Evolutionary conservation across 1,140 invertebrate genomes (phyloP).

Genomic region (Drosophila arizonae): DNA sequence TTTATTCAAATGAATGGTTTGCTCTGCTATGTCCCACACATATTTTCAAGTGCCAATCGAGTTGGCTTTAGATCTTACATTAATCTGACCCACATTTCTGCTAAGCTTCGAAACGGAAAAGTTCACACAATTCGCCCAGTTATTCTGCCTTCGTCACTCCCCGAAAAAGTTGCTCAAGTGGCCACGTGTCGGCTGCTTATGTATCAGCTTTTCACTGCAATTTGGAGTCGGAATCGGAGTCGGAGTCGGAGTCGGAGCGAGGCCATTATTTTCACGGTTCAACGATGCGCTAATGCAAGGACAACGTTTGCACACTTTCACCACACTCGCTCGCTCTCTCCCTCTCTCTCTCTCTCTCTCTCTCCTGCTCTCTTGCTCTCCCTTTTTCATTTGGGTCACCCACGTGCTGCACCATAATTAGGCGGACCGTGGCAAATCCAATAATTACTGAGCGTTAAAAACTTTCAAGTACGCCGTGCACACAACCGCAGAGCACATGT

Average conservation of each 20-base stretch:
- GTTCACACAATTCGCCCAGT: neutral
- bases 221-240: neutral
- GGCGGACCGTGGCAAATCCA: conserved; percentile 56
- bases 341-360: neutral
- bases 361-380: neutral
- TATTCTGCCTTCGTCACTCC: neutral
- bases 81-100: neutral
- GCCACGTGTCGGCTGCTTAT: conserved; percentile 8
- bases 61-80: too few relatives aligned
- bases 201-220: conserved; percentile 22
- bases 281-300: conserved; percentile 46
- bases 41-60: neutral
- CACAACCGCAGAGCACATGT: conserved; percentile 67
- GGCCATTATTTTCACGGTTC: conserved; percentile 58
- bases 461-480: conserved; percentile 56
- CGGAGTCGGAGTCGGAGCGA: conserved; percentile 13
- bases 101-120: conserved; percentile 7
- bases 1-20: too few relatives aligned
- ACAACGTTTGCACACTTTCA: conserved; percentile 41
- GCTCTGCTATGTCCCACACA: too few relatives aligned
- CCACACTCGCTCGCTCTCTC: neutral
- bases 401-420: conserved; percentile 68
- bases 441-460: conserved; percentile 72
- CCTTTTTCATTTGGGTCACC: conserved; percentile 10
- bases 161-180: conserved; percentile 16